A percentile compares a stretch with the other conserved stretches of the same genome.
These are phyloP conservation scores for Cairina moschata DNA, from an alignment of 2,113 vertebrate genomes.

Conservation along the genomic window DNA sequence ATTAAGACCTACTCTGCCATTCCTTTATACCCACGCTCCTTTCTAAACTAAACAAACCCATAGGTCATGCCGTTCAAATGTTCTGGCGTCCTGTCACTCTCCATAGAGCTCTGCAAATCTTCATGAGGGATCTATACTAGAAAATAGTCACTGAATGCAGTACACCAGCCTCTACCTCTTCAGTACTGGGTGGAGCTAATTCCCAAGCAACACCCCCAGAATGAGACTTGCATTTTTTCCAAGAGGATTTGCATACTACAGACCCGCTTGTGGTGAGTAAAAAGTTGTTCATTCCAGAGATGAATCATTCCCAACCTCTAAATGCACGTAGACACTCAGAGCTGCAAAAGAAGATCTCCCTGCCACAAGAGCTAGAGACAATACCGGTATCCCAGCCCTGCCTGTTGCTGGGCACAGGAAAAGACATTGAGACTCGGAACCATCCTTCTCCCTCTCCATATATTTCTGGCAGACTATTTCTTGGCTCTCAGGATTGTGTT, in stretches of 20 bases:
- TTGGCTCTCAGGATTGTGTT: not conserved
- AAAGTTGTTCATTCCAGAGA: not conserved
- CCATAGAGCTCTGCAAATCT: not conserved
- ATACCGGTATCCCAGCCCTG: not conserved
- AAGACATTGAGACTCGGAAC: not conserved
- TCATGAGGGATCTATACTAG: not conserved
- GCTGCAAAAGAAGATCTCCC: not conserved
- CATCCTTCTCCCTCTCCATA: not conserved
- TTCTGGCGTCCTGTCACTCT: not conserved
- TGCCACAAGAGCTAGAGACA: not conserved
- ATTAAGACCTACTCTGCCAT: not conserved
- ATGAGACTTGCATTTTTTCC: not conserved
- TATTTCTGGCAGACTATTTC: not conserved
- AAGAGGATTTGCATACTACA: not conserved
- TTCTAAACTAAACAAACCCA: not conserved
- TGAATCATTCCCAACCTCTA: not conserved
- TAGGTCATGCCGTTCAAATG: not conserved
- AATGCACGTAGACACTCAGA: not conserved
- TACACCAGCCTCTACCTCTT: not conserved
- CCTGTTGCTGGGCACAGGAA: not conserved
- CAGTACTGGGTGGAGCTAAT: not conserved
- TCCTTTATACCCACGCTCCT: not conserved
- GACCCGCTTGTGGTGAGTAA: not conserved
- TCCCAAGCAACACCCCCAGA: not conserved
- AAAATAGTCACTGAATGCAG: not conserved